Conservation (phyloP, 2,113 vertebrate genomes). For the Lontra canadensis region DNA sequence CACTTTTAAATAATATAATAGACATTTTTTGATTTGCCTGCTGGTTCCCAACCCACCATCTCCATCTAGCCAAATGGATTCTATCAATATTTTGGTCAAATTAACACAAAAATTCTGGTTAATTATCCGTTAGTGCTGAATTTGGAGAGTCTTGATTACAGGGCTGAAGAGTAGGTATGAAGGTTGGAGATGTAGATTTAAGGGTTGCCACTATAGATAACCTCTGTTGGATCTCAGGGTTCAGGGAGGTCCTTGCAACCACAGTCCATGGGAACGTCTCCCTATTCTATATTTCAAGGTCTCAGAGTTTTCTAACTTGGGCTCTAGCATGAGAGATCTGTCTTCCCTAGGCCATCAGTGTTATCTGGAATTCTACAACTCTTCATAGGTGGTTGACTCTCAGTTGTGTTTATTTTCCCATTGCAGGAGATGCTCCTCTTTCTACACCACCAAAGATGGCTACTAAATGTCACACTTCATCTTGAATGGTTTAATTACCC, state of each 20-base stretch:
- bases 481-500: not conserved
- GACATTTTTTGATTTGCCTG: not conserved
- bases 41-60: not conserved
- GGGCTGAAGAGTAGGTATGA: not conserved
- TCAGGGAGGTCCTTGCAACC: not conserved
- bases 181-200: not conserved
- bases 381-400: not conserved
- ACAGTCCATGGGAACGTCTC: not conserved
- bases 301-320: not conserved
- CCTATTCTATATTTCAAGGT: not conserved
- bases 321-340: not conserved
- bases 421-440: not conserved
- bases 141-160: not conserved
- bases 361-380: not conserved
- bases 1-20: not conserved
- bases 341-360: not conserved
- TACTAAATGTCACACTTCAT: not conserved
- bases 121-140: not conserved
- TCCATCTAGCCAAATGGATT: not conserved
- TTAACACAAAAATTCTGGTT: not conserved
- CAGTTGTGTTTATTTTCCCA: not conserved
- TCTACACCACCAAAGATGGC: not conserved
- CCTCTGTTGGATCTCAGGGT: not conserved
- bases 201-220: not conserved
- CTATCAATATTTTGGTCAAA: not conserved